Evolutionary conservation across 2,888 invertebrate genomes (phyloP).

Genomic region (Amphipoea lucens): DNA sequence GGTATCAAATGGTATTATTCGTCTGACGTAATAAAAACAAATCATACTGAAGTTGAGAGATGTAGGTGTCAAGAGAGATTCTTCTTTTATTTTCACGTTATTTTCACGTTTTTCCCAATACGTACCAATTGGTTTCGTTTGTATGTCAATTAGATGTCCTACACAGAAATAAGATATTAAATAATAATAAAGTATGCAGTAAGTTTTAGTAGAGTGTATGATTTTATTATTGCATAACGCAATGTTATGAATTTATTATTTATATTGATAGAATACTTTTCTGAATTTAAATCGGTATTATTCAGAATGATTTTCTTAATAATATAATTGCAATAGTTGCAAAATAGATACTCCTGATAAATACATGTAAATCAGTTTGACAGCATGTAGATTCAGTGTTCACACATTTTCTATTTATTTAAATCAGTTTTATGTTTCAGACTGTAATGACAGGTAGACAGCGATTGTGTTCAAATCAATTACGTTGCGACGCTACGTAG

Average conservation of each 20-base stretch:
- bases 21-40: neutral
- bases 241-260: neutral
- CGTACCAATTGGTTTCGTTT: neutral
- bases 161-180: neutral
- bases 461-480: conserved; percentile 30
- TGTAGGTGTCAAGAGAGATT: neutral
- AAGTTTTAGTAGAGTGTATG: no score
- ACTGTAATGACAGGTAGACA: conserved; percentile 8
- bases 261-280: no score
- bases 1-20: neutral
- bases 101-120: neutral
- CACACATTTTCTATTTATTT: neutral
- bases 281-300: neutral
- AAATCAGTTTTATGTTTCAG: conserved; percentile 14
- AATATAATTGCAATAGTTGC: neutral
- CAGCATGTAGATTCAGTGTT: neutral
- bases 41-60: neutral
- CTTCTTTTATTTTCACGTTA: no score
- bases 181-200: neutral
- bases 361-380: conserved; percentile 1
- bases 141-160: neutral
- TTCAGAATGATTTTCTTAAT: neutral
- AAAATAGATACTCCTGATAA: neutral
- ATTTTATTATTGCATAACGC: neutral
- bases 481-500: conserved; percentile 18